A percentile compares a stretch with the other conserved stretches of the same genome.
Conservation (phyloP, 2,113 vertebrate species). For the Pseudorhombus dupliciocellatus region DNA sequence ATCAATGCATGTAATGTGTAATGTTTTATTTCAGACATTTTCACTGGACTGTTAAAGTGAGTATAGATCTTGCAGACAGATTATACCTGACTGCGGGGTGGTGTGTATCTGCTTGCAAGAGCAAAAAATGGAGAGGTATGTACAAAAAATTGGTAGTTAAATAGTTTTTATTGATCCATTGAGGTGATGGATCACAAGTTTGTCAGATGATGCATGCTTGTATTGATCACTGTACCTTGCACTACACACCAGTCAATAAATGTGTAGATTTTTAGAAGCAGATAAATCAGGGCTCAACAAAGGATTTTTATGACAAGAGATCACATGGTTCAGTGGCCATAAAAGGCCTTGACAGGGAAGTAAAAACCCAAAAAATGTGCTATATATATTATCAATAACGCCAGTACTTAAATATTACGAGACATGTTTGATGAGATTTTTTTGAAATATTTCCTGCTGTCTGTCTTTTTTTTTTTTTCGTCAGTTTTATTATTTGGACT, state of each 20-base stretch:
- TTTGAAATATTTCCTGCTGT: not conserved
- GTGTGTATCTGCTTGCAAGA: conserved; percentile 8
- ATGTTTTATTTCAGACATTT: conserved; percentile 22
- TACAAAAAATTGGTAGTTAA: conserved; percentile 16
- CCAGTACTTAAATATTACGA: not conserved
- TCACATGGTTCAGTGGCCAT: conserved; percentile 10
- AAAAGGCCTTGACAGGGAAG: not conserved
- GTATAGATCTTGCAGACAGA: not conserved
- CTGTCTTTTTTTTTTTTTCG: conserved; percentile 29
- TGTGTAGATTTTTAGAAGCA: conserved; percentile 35
- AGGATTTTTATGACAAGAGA: conserved; percentile 34
- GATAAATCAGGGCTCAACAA: conserved; percentile 48
- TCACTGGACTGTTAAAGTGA: conserved; percentile 9
- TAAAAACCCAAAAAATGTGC: not conserved
- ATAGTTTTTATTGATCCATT: conserved; percentile 36
- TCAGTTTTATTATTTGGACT: conserved; percentile 17
- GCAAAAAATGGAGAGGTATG: conserved; percentile 9
- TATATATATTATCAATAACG: not conserved
- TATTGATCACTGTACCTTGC: conserved; percentile 49
- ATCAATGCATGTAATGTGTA: not conserved
- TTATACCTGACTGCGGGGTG: not conserved
- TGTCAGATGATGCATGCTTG: conserved; percentile 27
- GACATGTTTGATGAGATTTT: not conserved
- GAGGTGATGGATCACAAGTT: conserved; percentile 51
- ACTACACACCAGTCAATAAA: conserved; percentile 33